Base-by-base conservation (phyloP, 2,113 vertebrate genomes). In the Rafetus swinhoei region DNA sequence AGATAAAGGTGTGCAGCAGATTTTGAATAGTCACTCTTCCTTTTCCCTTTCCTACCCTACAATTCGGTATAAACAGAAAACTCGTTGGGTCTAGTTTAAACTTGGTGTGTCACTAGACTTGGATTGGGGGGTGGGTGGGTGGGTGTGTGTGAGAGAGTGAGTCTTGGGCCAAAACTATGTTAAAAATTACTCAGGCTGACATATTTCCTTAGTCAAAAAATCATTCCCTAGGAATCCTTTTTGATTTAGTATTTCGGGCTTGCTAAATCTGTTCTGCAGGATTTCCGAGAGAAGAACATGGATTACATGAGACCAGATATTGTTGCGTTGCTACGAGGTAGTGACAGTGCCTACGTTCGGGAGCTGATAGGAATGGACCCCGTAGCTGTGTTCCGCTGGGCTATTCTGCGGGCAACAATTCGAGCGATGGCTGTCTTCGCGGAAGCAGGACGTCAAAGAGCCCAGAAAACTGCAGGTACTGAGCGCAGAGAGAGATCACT, bases 271-370 rank as follows among this genome's bases (percentile, higher is more conserved):
- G 1, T 92, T 53, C 4, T 79, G 32, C 96, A 99, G 99, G 99
- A 99, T 96, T 99, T 99, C 97, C 98, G 99, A 32, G 99, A 99
- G 98, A 99, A 99, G 91, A 99, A 99, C 95, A 99, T 99, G 39
- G 99, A 99, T 96, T 99, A 99, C 98, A 99, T 99, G 99, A 98
- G 99, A 6, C 99, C 99, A 0, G 99, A 99, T 88, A 99, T 99
- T 0, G 99, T 99, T 82, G 99, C 99, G 0, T 98, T 99, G 35
- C 97, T 99, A n/a, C 97, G 99, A 18, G 98, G 99, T 97, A 99
- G 99, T 0, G 99, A 99, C 95, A 98, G 99, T 4, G 98, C 99
- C 0, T 99, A 99, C 0, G 98, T 99, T 84, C 99, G 99, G 5
- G 98, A 99, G 97, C 98, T 99, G 84, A 99, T 99, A 0, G 99